These are phyloP conservation scores for Epinephelus lanceolatus DNA, from an alignment of 2,113 vertebrate species.

Conservation along the genomic window DNA sequence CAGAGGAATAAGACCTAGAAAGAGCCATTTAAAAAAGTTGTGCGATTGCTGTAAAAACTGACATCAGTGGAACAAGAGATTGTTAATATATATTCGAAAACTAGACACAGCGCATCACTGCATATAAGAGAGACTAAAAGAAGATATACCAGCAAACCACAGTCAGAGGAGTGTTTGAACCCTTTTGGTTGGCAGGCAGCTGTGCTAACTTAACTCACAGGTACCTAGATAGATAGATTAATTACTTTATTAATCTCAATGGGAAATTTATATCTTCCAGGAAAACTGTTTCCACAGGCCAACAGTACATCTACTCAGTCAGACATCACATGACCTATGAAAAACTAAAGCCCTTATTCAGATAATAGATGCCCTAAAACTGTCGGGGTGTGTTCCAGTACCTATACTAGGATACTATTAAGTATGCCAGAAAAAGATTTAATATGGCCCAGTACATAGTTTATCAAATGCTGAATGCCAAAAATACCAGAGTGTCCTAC, in stretches of 20 bases:
- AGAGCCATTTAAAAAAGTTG: neutral
- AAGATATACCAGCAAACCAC: neutral
- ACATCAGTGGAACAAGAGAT: neutral
- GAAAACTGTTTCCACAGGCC: neutral
- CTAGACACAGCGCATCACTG: neutral
- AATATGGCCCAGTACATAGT: too few species aligned
- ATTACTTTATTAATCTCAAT: neutral
- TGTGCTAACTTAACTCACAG: neutral
- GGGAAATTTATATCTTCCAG: neutral
- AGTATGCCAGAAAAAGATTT: too few species aligned
- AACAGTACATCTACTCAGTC: neutral
- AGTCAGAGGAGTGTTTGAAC: neutral
- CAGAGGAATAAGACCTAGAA: neutral
- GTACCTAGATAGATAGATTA: neutral
- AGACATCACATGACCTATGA: neutral
- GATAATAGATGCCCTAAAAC: neutral
- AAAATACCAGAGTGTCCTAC: too few species aligned
- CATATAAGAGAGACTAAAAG: neutral
- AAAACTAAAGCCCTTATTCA: neutral
- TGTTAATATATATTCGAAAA: neutral
- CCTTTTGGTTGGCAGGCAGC: neutral
- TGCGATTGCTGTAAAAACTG: neutral
- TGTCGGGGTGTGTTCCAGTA: too few species aligned
- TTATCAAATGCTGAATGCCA: too few species aligned
- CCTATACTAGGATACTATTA: too few species aligned